A percentile compares a stretch with the other conserved stretches of the same genome.
Conservation (phyloP, 2,113 vertebrate species). For the Macroglossus sobrinus region DNA sequence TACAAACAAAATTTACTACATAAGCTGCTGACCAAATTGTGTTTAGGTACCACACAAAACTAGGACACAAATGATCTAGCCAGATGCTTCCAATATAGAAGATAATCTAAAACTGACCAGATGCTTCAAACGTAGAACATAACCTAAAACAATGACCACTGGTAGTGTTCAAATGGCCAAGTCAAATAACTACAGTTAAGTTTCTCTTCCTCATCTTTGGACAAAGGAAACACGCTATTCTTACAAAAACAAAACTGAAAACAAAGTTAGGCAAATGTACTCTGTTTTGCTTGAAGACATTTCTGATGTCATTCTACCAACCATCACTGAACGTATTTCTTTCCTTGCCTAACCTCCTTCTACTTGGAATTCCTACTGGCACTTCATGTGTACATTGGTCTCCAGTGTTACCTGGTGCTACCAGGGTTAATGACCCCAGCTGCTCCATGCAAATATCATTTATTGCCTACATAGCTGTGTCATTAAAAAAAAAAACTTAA, state of each 20-base stretch:
- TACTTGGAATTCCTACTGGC: not conserved
- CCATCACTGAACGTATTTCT: not conserved
- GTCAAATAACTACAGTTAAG: not conserved
- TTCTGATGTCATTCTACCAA: not conserved
- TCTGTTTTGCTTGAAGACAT: conserved; percentile 3
- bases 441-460: not conserved
- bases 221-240: not conserved
- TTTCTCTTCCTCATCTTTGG: conserved; percentile 2
- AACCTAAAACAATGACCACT: not conserved
- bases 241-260: conserved; percentile 34
- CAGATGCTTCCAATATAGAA: conserved; percentile 18
- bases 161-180: not conserved
- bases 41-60: conserved; percentile 40
- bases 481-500: conserved; percentile 17
- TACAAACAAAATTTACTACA: conserved; percentile 18
- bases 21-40: conserved; percentile 13
- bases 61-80: not conserved
- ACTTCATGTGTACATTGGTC: not conserved
- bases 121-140: conserved; percentile 35
- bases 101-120: conserved; percentile 20
- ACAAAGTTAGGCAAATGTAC: not conserved
- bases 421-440: not conserved
- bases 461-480: not conserved
- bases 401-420: not conserved
- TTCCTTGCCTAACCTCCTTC: not conserved